Evolutionary conservation across 1,140 invertebrate genomes (phyloP).

Genomic region (Ooceraea biroi): DNA sequence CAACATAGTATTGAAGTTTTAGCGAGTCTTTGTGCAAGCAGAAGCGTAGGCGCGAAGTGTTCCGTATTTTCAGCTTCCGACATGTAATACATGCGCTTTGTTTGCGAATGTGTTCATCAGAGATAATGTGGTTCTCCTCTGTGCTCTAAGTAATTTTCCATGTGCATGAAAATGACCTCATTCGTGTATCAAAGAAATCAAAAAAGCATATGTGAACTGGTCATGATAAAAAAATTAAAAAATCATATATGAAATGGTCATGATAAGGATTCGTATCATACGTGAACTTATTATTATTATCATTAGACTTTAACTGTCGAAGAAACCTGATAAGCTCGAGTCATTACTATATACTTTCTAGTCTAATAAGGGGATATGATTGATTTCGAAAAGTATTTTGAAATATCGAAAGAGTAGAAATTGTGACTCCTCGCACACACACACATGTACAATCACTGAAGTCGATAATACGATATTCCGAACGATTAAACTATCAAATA

Average conservation of each 20-base stretch:
- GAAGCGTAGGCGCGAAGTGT: no score
- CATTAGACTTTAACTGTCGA: neutral
- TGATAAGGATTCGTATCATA: conserved; percentile 7
- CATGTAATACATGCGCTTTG: no score
- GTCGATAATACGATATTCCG: neutral
- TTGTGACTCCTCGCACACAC: no score
- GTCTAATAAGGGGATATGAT: neutral
- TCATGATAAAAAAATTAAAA: neutral
- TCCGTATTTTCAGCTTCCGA: no score
- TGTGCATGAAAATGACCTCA: neutral
- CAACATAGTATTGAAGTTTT: no score
- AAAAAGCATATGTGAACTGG: neutral
- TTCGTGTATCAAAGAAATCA: neutral
- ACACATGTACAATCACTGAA: neutral
- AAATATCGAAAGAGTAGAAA: neutral
- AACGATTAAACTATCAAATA: neutral
- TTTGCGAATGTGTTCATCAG: no score
- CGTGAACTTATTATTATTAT: no score
- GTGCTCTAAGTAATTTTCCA: neutral
- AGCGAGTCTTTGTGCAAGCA: no score
- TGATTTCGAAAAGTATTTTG: neutral
- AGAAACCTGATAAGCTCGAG: neutral
- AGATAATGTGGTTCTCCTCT: no score
- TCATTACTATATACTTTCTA: neutral
- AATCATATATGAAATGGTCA: neutral